Percentiles rank a stretch among this genome's conserved stretches.
Evolutionary conservation across 2,797 vertebrate species (phyloP).

Genomic region (Apogon hyalosoma): DNA sequence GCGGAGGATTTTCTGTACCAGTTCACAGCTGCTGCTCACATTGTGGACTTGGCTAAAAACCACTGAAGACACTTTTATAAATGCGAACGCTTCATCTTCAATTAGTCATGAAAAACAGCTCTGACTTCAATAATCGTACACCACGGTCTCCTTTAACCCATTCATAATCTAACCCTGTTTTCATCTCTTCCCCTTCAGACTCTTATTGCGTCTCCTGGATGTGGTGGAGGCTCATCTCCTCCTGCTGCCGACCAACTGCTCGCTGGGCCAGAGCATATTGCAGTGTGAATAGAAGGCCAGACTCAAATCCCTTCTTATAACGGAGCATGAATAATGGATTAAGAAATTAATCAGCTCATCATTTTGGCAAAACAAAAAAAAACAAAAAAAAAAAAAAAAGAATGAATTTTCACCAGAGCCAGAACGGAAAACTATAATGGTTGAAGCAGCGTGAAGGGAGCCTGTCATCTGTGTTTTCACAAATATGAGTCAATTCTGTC

Average conservation of each 20-base stretch:
- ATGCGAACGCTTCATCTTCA: background rate
- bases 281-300: conserved; percentile 44
- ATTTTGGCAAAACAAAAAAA: conserved; percentile 30
- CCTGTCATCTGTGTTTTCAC: background rate
- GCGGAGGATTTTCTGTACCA: too few species aligned
- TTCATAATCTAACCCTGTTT: conserved; percentile 16
- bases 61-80: background rate
- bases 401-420: conserved; percentile 5
- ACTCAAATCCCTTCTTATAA: conserved; percentile 51
- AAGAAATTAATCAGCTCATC: conserved; percentile 62
- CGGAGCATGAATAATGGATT: conserved; percentile 63
- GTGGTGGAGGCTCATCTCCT: conserved; percentile 22
- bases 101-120: background rate
- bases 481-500: too few species aligned
- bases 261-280: conserved; percentile 53
- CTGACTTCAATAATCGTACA: too few species aligned
- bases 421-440: conserved; percentile 20
- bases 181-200: conserved; percentile 23
- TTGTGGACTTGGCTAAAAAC: background rate
- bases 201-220: background rate
- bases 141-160: background rate
- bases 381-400: conserved; percentile 11
- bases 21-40: too few species aligned
- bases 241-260: conserved; percentile 27
- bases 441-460: conserved; percentile 5